phyloP scores from a whole-genome alignment of 1,140 invertebrate genomes.

The Antheraea mylitta region DNA sequence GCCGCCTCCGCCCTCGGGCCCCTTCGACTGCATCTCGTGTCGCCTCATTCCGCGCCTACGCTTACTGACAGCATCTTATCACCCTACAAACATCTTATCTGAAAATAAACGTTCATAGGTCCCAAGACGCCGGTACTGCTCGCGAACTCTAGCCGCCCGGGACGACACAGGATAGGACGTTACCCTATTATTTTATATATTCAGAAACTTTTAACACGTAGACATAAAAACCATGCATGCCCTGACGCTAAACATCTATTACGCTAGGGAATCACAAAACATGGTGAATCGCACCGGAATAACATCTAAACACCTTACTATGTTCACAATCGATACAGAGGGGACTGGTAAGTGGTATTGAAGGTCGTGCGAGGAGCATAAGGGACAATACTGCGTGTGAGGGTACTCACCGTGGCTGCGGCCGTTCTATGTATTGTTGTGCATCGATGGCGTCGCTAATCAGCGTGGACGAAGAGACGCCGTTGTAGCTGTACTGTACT shows the following conservation, averaged over 20 bases:
- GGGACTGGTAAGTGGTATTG: constrained; percentile 18
- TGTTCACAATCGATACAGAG: constrained; percentile 32
- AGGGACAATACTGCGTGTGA: constrained; percentile 14
- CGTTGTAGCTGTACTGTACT: constrained; percentile 32
- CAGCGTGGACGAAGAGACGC: constrained; percentile 24
- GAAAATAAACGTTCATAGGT: constrained; percentile 61
- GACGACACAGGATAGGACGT: constrained; percentile 39
- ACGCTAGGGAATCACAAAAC: constrained; percentile 44
- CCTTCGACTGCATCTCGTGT: constrained; percentile 65
- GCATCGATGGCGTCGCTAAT: too few species aligned
- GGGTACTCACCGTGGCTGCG: constrained; percentile 52
- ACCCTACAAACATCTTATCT: constrained; percentile 65
- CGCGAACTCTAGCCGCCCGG: not conserved
- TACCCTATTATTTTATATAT: constrained; percentile 54
- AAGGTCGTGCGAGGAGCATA: constrained; percentile 24
- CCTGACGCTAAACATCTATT: constrained; percentile 68
- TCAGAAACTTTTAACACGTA: constrained; percentile 40
- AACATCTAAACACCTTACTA: constrained; percentile 62
- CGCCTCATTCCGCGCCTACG: constrained; percentile 66
- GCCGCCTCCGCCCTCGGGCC: constrained; percentile 41
- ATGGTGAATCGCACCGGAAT: constrained; percentile 44
- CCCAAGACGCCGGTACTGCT: constrained; percentile 31
- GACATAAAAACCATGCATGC: constrained; percentile 72
- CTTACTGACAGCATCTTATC: constrained; percentile 66
- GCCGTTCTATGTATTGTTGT: constrained; percentile 34